Conservation (phyloP, 2,113 vertebrate species). For the Callorhinus ursinus region DNA sequence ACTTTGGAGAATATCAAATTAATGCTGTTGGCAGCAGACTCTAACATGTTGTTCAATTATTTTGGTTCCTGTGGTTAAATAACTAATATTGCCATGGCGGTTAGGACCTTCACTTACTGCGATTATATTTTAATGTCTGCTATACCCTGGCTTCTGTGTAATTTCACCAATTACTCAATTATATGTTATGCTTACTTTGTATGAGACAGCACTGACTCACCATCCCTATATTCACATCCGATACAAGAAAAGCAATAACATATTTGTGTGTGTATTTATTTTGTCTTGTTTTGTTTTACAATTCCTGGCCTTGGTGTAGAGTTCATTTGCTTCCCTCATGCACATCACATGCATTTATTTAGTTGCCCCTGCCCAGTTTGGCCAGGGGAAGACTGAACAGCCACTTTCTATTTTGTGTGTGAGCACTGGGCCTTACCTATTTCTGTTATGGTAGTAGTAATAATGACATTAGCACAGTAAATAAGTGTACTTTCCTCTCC, state of each 20-base stretch:
- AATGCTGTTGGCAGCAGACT: constrained; percentile 48
- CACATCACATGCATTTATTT: neutral
- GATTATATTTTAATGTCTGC: constrained; percentile 74
- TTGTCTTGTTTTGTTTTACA: neutral
- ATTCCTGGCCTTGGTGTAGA: neutral
- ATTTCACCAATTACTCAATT: constrained; percentile 77
- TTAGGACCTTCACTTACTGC: constrained; percentile 70
- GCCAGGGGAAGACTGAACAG: neutral
- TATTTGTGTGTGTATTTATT: neutral
- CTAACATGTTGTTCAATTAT: constrained; percentile 70
- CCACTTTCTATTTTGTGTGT: neutral
- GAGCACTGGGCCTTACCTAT: neutral
- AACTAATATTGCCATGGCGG: constrained; percentile 56
- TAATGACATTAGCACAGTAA: neutral
- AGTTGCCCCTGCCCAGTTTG: neutral
- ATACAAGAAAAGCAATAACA: neutral
- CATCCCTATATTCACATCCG: constrained; percentile 10
- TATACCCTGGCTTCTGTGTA: constrained; percentile 65
- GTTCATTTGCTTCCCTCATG: neutral
- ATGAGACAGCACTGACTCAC: constrained; percentile 48
- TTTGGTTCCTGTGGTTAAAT: constrained; percentile 76
- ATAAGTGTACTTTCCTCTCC: neutral
- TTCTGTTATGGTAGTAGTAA: neutral
- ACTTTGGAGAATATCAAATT: constrained; percentile 43
- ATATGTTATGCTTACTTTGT: constrained; percentile 67